Evolutionary conservation across 2,797 vertebrate genomes (phyloP).

Genomic region (Oreochromis grahami): DNA sequence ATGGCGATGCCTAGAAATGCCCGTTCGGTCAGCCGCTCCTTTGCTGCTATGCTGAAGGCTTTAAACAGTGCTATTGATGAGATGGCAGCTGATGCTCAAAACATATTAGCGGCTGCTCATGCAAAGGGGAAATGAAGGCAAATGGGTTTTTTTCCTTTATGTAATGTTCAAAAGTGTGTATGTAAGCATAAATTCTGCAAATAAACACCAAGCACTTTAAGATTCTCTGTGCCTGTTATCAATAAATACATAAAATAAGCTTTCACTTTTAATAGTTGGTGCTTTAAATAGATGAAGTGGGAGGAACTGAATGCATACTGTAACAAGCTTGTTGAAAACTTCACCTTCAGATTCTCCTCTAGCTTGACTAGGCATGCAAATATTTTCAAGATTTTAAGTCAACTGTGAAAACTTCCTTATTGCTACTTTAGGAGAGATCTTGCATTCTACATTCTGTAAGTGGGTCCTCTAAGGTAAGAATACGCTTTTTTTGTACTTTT

Average conservation of each 20-base stretch:
- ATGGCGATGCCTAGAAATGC: slow-evolving; percentile 72
- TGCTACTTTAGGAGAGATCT: neutral
- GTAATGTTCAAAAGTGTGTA: neutral
- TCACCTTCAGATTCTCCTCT: neutral
- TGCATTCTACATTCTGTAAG: neutral
- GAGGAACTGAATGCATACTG: neutral
- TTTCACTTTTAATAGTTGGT: neutral
- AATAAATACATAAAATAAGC: neutral
- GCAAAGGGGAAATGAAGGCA: slow-evolving; percentile 25
- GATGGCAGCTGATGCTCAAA: slow-evolving; percentile 71
- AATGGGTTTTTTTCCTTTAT: neutral
- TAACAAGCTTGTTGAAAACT: neutral
- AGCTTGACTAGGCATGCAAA: slow-evolving; percentile 38
- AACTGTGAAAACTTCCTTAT: slow-evolving; percentile 10
- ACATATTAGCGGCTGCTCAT: slow-evolving; percentile 47
- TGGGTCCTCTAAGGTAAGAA: slow-evolving; percentile 25
- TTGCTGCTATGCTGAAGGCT: slow-evolving; percentile 69
- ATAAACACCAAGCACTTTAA: neutral
- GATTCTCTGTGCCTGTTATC: neutral
- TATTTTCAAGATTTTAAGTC: neutral
- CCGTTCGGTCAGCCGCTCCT: slow-evolving; percentile 64
- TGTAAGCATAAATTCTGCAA: neutral
- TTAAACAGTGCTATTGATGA: slow-evolving; percentile 71
- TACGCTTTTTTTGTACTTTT: too few species aligned
- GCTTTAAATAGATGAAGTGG: slow-evolving; percentile 33